phyloP scores from a whole-genome alignment of 53 echinoderm and acorn worm genomes.

The Apostichopus leukothele region DNA sequence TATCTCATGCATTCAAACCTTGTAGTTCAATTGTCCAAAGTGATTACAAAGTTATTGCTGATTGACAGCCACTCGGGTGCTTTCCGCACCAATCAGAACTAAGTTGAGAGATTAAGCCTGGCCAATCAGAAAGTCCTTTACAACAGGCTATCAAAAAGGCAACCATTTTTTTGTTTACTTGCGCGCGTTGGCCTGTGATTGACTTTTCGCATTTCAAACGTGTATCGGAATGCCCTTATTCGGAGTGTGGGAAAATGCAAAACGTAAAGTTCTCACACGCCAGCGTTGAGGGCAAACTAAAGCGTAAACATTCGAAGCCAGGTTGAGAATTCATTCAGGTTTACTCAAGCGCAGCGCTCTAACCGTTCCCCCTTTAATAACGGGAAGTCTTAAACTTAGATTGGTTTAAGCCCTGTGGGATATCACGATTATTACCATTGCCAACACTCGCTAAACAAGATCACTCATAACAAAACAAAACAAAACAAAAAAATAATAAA shows the following conservation, averaged over 20 bases:
- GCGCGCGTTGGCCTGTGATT: constrained; percentile 41
- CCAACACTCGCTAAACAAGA: constrained; percentile 28
- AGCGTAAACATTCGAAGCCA: constrained; percentile 43
- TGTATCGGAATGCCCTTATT: constrained; percentile 49
- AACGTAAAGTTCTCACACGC: constrained; percentile 59
- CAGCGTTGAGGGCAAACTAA: constrained; percentile 37
- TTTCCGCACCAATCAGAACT: constrained; percentile 28
- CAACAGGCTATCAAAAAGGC: constrained; percentile 7
- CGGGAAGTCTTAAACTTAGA: constrained; percentile 36
- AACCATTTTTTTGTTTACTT: constrained; percentile 20
- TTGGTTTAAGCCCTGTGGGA: constrained; percentile 45
- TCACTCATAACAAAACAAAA: constrained; percentile 14
- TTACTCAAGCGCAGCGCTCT: constrained; percentile 36
- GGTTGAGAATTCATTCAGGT: constrained; percentile 3
- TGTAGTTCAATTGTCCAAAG: constrained; percentile 31
- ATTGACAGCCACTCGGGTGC: constrained; percentile 23
- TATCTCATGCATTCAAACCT: constrained; percentile 35
- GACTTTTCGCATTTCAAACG: constrained; percentile 31
- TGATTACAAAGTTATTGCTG: constrained; percentile 39
- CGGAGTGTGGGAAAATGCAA: constrained; percentile 63
- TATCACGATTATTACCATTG: constrained; percentile 22
- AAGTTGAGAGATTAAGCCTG: constrained; percentile 11
- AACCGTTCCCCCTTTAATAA: constrained; percentile 33
- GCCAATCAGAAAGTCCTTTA: constrained; percentile 11
- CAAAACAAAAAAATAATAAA: constrained; percentile 1